phyloP scores from a whole-genome alignment of 2,113 vertebrate genomes.

The Gobio gobio region DNA sequence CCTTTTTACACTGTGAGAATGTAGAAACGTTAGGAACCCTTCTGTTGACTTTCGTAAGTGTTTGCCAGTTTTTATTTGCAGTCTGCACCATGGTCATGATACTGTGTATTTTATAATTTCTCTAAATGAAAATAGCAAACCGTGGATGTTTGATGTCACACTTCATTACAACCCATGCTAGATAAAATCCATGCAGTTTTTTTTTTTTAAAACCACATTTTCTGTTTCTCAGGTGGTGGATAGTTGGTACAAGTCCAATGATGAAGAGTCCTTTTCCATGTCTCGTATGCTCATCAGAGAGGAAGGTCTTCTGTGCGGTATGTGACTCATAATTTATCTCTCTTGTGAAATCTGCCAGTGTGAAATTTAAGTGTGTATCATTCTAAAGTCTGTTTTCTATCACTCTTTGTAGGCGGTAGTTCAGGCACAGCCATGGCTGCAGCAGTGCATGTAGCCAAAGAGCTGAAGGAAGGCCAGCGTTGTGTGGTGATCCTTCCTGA shows the following conservation, averaged over 20 bases:
- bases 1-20: too few species aligned
- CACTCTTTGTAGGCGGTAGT: slow-evolving; percentile 84
- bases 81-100: background rate
- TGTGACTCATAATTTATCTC: background rate
- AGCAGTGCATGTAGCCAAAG: slow-evolving; percentile 85
- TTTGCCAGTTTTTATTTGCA: background rate
- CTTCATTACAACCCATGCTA: background rate
- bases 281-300: slow-evolving; percentile 90
- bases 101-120: background rate
- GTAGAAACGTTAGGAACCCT: too few species aligned
- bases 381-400: background rate
- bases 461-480: slow-evolving; percentile 90
- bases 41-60: background rate
- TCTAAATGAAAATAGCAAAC: background rate
- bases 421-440: slow-evolving; percentile 87
- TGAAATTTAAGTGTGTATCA: background rate
- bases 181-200: background rate
- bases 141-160: background rate
- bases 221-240: slow-evolving; percentile 83
- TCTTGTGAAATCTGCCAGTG: background rate
- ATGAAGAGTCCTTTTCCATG: slow-evolving; percentile 87
- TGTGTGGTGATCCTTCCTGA: slow-evolving; percentile 95
- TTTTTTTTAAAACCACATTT: background rate
- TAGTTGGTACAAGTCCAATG: slow-evolving; percentile 88
- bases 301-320: slow-evolving; percentile 70